Conservation (phyloP, 1,140 invertebrate species). For the Caenorhabditis brenneri region DNA sequence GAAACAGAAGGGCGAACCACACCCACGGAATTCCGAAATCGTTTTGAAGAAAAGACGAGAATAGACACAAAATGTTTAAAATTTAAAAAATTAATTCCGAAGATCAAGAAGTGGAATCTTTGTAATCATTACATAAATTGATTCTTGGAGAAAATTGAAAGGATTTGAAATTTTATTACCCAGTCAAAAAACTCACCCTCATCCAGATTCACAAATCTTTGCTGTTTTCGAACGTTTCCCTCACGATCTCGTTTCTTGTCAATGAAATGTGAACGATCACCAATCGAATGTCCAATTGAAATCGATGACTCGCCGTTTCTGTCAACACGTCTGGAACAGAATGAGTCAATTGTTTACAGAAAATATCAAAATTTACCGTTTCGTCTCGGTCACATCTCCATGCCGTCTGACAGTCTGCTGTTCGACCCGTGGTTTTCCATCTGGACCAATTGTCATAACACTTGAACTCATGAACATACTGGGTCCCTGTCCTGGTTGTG, state of each 20-base stretch:
- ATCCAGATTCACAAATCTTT: constrained; percentile 66
- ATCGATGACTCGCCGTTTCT: constrained; percentile 61
- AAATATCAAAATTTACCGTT: constrained; percentile 46
- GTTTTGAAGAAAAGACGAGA: background rate
- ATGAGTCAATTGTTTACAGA: background rate
- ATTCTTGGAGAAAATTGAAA: no score
- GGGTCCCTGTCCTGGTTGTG: background rate
- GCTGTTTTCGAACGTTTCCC: constrained; percentile 62
- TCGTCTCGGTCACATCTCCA: constrained; percentile 67
- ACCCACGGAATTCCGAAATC: background rate
- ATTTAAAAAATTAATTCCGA: no score
- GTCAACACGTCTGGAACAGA: constrained; percentile 59
- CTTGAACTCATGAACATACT: constrained; percentile 64
- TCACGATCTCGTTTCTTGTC: constrained; percentile 69
- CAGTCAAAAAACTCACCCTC: constrained; percentile 61
- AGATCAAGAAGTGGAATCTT: no score
- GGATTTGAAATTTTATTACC: no score
- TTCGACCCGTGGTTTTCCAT: constrained; percentile 62
- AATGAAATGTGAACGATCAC: constrained; percentile 63
- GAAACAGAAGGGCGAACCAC: constrained; percentile 8
- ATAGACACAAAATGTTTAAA: no score
- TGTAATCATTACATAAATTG: no score
- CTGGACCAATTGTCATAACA: constrained; percentile 63
- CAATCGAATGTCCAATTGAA: constrained; percentile 65
- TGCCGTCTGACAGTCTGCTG: constrained; percentile 63